Evolutionary conservation across 2,797 vertebrate genomes (phyloP).

Genomic region (Leuciscus waleckii): DNA sequence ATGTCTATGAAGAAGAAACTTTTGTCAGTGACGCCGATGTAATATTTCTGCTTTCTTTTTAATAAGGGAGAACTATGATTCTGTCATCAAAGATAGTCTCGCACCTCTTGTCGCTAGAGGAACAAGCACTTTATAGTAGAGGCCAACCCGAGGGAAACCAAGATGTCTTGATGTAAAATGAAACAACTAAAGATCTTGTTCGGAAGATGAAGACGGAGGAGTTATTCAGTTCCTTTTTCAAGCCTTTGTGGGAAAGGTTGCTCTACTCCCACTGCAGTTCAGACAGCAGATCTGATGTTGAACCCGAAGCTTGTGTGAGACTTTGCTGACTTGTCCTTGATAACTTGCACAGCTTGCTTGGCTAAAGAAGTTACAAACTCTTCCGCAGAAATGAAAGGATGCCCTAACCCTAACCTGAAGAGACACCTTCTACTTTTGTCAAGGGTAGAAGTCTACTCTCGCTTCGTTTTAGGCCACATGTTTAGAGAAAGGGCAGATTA

Average conservation of each 20-base stretch:
- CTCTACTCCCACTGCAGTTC: background rate
- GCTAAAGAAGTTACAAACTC: background rate
- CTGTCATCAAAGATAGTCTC: background rate
- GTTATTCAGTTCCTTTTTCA: background rate
- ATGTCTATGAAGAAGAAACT: background rate
- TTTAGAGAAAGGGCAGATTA: background rate
- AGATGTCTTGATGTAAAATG: constrained; percentile 3
- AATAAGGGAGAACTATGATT: background rate
- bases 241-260: background rate
- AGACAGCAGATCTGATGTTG: background rate
- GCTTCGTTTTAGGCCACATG: background rate
- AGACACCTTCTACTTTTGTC: background rate
- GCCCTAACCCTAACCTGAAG: background rate
- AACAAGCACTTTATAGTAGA: background rate
- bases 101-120: background rate
- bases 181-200: background rate
- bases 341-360: background rate
- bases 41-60: background rate
- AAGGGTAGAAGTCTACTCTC: background rate
- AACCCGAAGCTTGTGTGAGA: background rate
- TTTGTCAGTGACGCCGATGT: background rate
- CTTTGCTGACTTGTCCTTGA: constrained; percentile 7
- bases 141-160: background rate
- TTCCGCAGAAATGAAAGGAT: background rate
- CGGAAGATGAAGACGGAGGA: background rate